Evolutionary conservation across 2,113 vertebrate species (phyloP), one percentile per base, ranked within the genome.

Genomic region (Takifugu bimaculatus): DNA sequence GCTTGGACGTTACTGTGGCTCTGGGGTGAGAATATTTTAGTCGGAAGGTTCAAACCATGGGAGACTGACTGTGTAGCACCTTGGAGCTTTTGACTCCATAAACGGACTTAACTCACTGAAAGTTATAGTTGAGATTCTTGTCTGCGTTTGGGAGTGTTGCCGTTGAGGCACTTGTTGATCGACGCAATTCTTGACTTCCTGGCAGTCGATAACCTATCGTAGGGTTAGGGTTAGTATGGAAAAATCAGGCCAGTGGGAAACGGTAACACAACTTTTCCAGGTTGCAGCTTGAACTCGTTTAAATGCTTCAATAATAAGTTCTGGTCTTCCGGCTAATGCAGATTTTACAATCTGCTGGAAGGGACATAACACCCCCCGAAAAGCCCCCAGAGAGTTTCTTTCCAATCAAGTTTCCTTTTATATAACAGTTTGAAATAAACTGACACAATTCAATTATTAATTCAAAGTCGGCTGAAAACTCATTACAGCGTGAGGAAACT

Each of bases 1-100:
- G 1, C 92, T 99, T 47, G 95, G 96, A 7, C 93, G 96, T 63
- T 98, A 94, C 88, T 98, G 96, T 27, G 96, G 96, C 9, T 98
- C 96, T 0, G 94, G 95, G 93, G 96, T 99, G 84, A 91, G 91
- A 57, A 84, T 83, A 27, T 47, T 13, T 5, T 47, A 62, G 42
- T 20, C 26, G 54, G 47, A 48, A 5, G 15, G 7, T 43, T 44
- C 26, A 50, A 35, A 54, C 15, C 25, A 10, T 57, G 62, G 50
- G 32, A 35, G 32, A 35, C 32, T 7, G 4, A 35, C 32, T 7
- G 4, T 35, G 5, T 7, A 35, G 7, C 35, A 55, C 54, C 6
- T 56, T 12, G 54, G 48, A 11, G 66, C 52, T 65, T 58, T 71
- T 50, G 54, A 58, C 65, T 75, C 61, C 62, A 43, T 13, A 26